Base-by-base conservation (phyloP, 2,888 invertebrate species). In the Drosophila formosana region DNA sequence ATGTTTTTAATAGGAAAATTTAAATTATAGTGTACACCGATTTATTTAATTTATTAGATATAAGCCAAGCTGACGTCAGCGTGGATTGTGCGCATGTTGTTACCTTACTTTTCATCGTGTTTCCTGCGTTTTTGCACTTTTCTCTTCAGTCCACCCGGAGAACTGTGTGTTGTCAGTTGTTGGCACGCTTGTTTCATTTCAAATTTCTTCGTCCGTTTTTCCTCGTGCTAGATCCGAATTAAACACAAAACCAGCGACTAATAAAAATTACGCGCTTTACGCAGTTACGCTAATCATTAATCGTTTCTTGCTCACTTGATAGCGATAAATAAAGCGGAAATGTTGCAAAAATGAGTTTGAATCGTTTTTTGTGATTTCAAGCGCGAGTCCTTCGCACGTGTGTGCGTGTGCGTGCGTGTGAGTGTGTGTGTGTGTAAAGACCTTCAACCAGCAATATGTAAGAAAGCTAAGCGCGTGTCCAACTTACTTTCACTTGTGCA, bases 381-480 rank as follows among this genome's bases (percentile, higher is more conserved):
- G 64, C 71, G 66, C 55, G 65, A 66, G 51, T 41, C 49, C n/a
- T 45, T 66, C 47, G 41, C 61, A 66, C 62, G 46, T 46, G 57
- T 71, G 56, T 55, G 60, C 34, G 65, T 52, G 18, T 47, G n/a
- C 43, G 34, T 45, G 25, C 49, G 13, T 60, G 30, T 63, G 45
- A 72, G 50, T 58, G 34, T 45, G 25, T 52, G 13, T 63, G 45
- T 75, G 50, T 58, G 66, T 71, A 56, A 78, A 57, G 83, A 88
- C 83, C 83, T 83, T 88, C 83, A 76, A 53, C 65, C 63, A 73
- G 67, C 73, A 80, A 86, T 88, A 65, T 78, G 71, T 75, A 71
- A 78, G 75, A 72, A 81, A 83, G 66, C 84, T 69, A 58, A 78
- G 66, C 70, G 78, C 75, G 71, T 72, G 75, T 69, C 73, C 78